A percentile compares a stretch with the other conserved stretches of the same genome.
These are phyloP conservation scores for Drosophila atripex DNA, from an alignment of 2,888 invertebrate species.

Conservation along the genomic window DNA sequence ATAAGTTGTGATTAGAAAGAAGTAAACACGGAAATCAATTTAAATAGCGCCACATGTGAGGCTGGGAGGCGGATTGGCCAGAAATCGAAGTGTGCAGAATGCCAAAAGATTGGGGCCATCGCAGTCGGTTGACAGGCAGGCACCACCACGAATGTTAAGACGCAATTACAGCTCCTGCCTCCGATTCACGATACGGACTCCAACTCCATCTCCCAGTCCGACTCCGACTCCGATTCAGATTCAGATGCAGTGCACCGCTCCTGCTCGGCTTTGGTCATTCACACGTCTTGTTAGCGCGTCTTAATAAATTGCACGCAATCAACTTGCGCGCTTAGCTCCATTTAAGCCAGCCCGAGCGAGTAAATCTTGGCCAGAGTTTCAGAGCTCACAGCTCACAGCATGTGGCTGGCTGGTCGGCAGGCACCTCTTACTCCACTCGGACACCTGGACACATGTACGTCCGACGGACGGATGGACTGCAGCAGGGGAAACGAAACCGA, in stretches of 20 bases:
- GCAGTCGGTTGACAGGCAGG: conserved; percentile 40
- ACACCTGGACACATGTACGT: conserved; percentile 1
- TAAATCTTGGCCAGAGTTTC: conserved; percentile 66
- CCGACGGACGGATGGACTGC: conserved; percentile 3
- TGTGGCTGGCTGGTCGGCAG: conserved; percentile 64
- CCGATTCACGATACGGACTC: conserved; percentile 6
- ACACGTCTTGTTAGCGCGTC: conserved; percentile 80
- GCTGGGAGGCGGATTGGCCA: conserved; percentile 16
- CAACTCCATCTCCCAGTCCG: conserved; percentile 27
- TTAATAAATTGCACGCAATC: conserved; percentile 80
- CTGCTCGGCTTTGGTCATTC: conserved; percentile 79
- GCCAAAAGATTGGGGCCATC: conserved; percentile 26
- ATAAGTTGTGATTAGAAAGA: conserved; percentile 20
- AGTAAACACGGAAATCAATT: conserved; percentile 34
- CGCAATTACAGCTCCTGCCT: conserved; percentile 61
- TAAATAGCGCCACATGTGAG: conserved; percentile 40
- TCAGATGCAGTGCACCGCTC: conserved; percentile 23
- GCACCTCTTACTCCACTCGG: conserved; percentile 43
- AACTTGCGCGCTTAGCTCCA: conserved; percentile 77
- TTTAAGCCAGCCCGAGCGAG: conserved; percentile 75
- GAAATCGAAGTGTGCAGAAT: conserved; percentile 39
- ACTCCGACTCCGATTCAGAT: neutral
- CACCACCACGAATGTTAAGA: conserved; percentile 50
- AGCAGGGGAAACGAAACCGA: conserved; percentile 65
- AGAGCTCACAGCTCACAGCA: conserved; percentile 63